Conservation (phyloP, 2,113 vertebrate species). For the Thryonomys swinderianus region DNA sequence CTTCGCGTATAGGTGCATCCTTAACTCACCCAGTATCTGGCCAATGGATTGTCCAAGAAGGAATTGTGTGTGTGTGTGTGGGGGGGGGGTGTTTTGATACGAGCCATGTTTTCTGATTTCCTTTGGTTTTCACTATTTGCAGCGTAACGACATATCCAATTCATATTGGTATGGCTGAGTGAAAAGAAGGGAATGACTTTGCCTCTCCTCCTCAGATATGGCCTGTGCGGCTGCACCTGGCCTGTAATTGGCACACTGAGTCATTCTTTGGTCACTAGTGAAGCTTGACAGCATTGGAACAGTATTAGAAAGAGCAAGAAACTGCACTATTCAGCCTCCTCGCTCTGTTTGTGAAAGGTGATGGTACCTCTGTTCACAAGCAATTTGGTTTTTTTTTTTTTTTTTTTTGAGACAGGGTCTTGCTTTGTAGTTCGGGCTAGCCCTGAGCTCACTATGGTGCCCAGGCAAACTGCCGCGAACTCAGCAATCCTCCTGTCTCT, state of each 20-base stretch:
- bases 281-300: background rate
- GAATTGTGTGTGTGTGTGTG: too few relatives aligned
- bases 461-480: too few relatives aligned
- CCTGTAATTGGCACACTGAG: background rate
- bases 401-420: too few relatives aligned
- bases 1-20: too few relatives aligned
- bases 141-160: background rate
- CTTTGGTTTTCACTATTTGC: background rate
- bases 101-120: background rate
- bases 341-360: background rate
- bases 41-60: background rate
- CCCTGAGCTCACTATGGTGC: too few relatives aligned
- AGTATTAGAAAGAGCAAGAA: background rate
- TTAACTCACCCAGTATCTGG: too few relatives aligned
- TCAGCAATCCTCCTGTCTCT: too few relatives aligned
- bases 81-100: background rate
- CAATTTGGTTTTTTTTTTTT: too few relatives aligned
- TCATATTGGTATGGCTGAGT: background rate
- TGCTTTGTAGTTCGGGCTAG: too few relatives aligned
- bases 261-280: background rate
- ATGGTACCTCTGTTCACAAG: background rate
- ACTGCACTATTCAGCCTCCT: background rate
- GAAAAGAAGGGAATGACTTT: constrained; percentile 14
- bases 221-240: background rate
- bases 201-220: background rate